phyloP scores from a whole-genome alignment of 2,113 vertebrate genomes.

The Percina caprodes region DNA sequence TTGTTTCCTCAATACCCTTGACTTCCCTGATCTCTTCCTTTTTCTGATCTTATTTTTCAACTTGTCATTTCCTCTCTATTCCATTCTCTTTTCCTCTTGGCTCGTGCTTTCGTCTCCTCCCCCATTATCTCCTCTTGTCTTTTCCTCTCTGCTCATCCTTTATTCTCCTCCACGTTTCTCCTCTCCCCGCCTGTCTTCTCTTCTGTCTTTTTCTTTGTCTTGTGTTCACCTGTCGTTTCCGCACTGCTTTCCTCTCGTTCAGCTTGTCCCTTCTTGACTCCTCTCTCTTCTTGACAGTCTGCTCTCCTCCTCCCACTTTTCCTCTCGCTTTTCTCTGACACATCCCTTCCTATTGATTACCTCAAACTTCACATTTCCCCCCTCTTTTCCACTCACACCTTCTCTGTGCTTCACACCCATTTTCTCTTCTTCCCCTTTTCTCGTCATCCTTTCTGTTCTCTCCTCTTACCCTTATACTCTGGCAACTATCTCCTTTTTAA shows the following conservation, averaged over 20 bases:
- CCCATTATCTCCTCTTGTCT: background rate
- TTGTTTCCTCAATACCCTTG: slow-evolving; percentile 12
- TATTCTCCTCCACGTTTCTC: background rate
- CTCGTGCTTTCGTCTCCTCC: background rate
- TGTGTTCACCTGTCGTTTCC: slow-evolving; percentile 37
- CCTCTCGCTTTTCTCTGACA: background rate
- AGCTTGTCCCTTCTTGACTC: slow-evolving; percentile 19
- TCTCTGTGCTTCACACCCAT: background rate
- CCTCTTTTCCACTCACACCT: slow-evolving; percentile 11
- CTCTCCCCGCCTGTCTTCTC: background rate
- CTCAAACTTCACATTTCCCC: slow-evolving; percentile 14
- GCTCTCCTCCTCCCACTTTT: slow-evolving; percentile 20
- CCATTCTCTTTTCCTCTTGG: background rate
- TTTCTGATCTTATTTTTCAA: slow-evolving; percentile 14
- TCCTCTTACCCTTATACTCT: background rate
- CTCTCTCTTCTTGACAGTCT: slow-evolving; percentile 30
- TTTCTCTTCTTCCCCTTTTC: background rate
- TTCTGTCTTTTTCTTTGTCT: slow-evolving; percentile 7
- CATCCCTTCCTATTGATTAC: slow-evolving; percentile 26
- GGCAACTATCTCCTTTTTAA: slow-evolving; percentile 24
- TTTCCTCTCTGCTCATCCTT: slow-evolving; percentile 12
- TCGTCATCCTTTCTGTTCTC: background rate
- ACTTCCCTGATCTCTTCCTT: slow-evolving; percentile 2
- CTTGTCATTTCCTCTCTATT: slow-evolving; percentile 24
- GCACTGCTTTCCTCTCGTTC: slow-evolving; percentile 11